A percentile compares a stretch with the other conserved stretches of the same genome.
These are phyloP conservation scores for Cepaea nemoralis DNA, from an alignment of 1,140 invertebrate genomes.

Conservation along the genomic window DNA sequence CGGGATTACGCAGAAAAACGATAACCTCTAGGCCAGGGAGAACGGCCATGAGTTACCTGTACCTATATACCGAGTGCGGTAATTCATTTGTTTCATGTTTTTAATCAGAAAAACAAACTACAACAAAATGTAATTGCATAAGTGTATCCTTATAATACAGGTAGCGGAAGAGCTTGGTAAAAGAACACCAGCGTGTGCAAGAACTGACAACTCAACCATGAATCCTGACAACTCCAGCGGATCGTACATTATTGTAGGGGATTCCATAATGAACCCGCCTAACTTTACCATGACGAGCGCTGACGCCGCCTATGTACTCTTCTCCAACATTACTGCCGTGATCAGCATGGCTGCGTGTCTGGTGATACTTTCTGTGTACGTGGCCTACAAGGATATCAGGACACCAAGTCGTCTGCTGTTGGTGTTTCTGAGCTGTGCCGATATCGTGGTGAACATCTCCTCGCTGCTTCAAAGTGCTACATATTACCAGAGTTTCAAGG, in stretches of 20 bases:
- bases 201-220: not conserved
- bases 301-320: slow-evolving; percentile 50
- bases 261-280: not conserved
- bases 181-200: too few species aligned
- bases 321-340: slow-evolving; percentile 47
- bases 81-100: too few species aligned
- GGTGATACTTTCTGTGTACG: slow-evolving; percentile 44
- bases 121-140: too few species aligned
- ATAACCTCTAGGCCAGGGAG: too few species aligned
- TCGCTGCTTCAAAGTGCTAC: slow-evolving; percentile 44
- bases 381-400: slow-evolving; percentile 48
- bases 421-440: slow-evolving; percentile 49
- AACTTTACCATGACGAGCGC: slow-evolving; percentile 42
- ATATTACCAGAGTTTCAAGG: slow-evolving; percentile 39
- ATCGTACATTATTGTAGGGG: not conserved
- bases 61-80: too few species aligned
- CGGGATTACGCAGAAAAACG: too few species aligned
- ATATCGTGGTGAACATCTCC: slow-evolving; percentile 46
- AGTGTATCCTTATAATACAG: too few species aligned
- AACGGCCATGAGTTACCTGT: too few species aligned
- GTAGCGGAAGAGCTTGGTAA: too few species aligned
- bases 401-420: slow-evolving; percentile 53
- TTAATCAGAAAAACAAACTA: too few species aligned
- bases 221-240: not conserved
- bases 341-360: slow-evolving; percentile 47